A percentile compares a stretch with the other conserved stretches of the same genome.
Conservation (phyloP, 2,113 vertebrate species). For the Amblyopsis rosae region DNA sequence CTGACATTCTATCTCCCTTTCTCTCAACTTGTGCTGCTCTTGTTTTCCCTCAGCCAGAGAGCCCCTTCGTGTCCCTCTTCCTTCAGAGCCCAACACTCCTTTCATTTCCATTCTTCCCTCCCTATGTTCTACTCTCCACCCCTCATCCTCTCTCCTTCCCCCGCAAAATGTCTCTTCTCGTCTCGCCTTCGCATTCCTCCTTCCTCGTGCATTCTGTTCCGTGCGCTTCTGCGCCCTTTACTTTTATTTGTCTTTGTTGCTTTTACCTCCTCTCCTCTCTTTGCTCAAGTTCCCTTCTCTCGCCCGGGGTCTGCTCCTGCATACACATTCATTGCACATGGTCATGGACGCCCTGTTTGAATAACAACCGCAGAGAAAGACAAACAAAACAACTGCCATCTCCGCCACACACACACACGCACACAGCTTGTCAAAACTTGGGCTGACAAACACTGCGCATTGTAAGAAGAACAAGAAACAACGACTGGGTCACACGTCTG, state of each 20-base stretch:
- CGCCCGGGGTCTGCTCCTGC: slow-evolving; percentile 9
- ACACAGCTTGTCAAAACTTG: slow-evolving; percentile 28
- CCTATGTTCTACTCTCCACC: background rate
- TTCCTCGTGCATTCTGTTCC: slow-evolving; percentile 9
- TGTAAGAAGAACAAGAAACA: slow-evolving; percentile 33
- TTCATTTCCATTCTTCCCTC: slow-evolving; percentile 1
- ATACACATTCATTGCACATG: slow-evolving; percentile 56
- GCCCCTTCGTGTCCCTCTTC: slow-evolving; percentile 56
- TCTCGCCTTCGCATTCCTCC: slow-evolving; percentile 9
- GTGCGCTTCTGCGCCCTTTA: slow-evolving; percentile 6
- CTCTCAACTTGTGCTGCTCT: slow-evolving; percentile 30
- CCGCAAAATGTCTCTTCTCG: background rate
- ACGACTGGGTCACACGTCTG: slow-evolving; percentile 17
- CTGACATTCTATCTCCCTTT: slow-evolving; percentile 22
- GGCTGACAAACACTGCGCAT: slow-evolving; percentile 63
- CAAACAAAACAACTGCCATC: slow-evolving; percentile 20
- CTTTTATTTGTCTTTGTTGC: background rate
- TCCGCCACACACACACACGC: slow-evolving; percentile 40
- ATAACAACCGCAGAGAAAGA: slow-evolving; percentile 58
- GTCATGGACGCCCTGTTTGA: slow-evolving; percentile 55
- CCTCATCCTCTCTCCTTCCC: background rate
- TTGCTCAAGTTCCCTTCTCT: slow-evolving; percentile 1
- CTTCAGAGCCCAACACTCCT: slow-evolving; percentile 36
- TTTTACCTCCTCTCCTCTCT: slow-evolving; percentile 4
- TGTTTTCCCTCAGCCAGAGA: slow-evolving; percentile 38